Conservation (phyloP, 2,113 vertebrate genomes). For the Bambusicola thoracicus region DNA sequence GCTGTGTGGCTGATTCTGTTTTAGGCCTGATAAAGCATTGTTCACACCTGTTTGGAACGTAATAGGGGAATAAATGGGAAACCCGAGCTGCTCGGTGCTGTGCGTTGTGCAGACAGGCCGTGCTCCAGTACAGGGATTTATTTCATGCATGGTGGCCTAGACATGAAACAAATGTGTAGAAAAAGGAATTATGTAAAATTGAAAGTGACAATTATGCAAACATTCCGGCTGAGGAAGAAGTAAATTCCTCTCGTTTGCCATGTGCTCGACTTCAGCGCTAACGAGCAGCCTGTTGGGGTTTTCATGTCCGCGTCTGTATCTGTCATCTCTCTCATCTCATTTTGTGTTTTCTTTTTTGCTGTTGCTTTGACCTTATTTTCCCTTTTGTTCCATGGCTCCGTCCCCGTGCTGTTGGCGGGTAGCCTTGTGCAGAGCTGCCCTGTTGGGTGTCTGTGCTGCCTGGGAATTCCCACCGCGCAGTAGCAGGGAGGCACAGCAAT, state of each 20-base stretch:
- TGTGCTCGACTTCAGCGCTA: not conserved
- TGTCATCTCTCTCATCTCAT: conserved; percentile 34
- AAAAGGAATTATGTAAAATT: conserved; percentile 54
- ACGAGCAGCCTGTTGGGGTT: conserved; percentile 34
- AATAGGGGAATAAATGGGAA: conserved; percentile 36
- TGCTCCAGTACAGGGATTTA: conserved; percentile 45
- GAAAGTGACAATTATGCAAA: conserved; percentile 70
- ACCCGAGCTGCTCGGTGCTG: conserved; percentile 24
- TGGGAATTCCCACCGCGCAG: conserved; percentile 1
- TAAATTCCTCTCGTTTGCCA: conserved; percentile 55
- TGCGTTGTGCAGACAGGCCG: not conserved
- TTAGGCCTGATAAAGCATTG: conserved; percentile 35
- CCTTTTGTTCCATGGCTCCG: conserved; percentile 57
- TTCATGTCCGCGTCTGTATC: conserved; percentile 10
- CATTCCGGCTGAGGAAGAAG: conserved; percentile 50
- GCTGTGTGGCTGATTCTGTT: conserved; percentile 7
- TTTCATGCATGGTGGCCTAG: conserved; percentile 55
- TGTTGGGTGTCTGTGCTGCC: not conserved
- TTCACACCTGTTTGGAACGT: conserved; percentile 64
- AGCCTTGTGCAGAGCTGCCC: conserved; percentile 11
- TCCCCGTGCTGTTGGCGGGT: conserved; percentile 37
- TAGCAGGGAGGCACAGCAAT: not conserved
- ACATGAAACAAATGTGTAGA: conserved; percentile 29
- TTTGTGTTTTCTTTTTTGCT: not conserved
- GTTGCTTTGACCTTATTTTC: conserved; percentile 59